Evolutionary conservation across 2,113 vertebrate species (phyloP).

Genomic region (Mus pahari): DNA sequence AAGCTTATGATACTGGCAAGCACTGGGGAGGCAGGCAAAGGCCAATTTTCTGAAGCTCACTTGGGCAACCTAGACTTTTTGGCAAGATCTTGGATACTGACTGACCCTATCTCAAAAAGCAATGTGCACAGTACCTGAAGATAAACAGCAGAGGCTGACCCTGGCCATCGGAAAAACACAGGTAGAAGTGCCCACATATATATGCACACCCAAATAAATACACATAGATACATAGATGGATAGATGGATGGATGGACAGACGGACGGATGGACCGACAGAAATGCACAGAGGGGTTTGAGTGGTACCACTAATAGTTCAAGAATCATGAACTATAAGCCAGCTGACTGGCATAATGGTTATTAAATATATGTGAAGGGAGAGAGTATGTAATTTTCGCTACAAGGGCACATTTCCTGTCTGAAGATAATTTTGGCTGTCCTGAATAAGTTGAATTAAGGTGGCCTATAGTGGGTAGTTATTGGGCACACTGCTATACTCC

Average conservation of each 20-base stretch:
- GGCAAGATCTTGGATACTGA: not conserved
- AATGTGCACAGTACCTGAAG: not conserved
- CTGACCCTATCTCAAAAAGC: not conserved
- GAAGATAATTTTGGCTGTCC: slow-evolving; percentile 10
- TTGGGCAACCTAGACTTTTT: not conserved
- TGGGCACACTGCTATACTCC: not conserved
- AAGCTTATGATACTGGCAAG: not conserved
- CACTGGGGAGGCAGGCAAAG: not conserved
- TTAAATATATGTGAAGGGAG: fast-evolving
- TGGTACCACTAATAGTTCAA: not conserved
- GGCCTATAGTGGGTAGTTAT: not conserved
- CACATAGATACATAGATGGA: not conserved
- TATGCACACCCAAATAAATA: not conserved
- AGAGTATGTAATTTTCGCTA: not conserved
- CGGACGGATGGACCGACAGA: not conserved
- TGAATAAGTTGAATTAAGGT: not conserved
- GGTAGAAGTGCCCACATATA: not conserved
- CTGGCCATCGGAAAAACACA: not conserved
- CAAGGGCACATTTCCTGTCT: not conserved
- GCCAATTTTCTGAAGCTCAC: not conserved
- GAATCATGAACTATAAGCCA: not conserved
- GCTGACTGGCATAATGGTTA: not conserved
- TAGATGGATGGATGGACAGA: not conserved
- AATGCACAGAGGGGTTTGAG: not conserved
- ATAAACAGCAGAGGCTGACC: not conserved